Evolutionary conservation across 2,113 vertebrate genomes (phyloP), one percentile per base, ranked within the genome.

Genomic region (Telmatochromis brichardi): DNA sequence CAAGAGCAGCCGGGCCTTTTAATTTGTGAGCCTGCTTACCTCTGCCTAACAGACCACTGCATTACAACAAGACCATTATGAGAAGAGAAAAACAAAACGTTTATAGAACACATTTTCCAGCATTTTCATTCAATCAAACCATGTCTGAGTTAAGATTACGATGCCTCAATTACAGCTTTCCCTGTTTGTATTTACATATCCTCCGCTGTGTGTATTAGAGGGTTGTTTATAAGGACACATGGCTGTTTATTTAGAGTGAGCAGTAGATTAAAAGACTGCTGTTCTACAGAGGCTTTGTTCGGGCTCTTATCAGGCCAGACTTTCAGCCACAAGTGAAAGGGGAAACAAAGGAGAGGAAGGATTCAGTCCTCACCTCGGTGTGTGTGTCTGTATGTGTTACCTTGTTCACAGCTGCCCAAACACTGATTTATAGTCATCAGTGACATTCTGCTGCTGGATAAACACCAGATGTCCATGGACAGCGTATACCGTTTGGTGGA

Each of bases 231-330:
- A 11, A 89, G 58, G 68, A 83, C n/a, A 54, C 2, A 0, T 45
- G 63, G 8, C 37, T 40, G 63, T 88, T 87, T 78, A 88, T 85
- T 21, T 37, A 2, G 15, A 9, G 17, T 21, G 53, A 90, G 55
- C 23, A 80, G 68, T 8, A 11, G 10, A 26, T 90, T 94, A 78
- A 95, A 81, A 80, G 82, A 92, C 86, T 85, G 10, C 3, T 6
- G n/a, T 47, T 86, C 23, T 82, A 21, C 47, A 40, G 2, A 17
- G 53, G 51, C 86, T 92, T 90, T 91, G 91, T 90, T 81, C 15
- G 19, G 63, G 82, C 54, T 80, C 55, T 95, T 94, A 94, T 95
- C 93, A 84, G 85, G 45, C 19, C 86, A 33, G 83, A 68, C 89
- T 84, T 82, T 79, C 84, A 54, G 80, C 58, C 82, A 13, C 88